Conservation (phyloP, 2,888 invertebrate species). For the Caenorhabditis sp. region DNA sequence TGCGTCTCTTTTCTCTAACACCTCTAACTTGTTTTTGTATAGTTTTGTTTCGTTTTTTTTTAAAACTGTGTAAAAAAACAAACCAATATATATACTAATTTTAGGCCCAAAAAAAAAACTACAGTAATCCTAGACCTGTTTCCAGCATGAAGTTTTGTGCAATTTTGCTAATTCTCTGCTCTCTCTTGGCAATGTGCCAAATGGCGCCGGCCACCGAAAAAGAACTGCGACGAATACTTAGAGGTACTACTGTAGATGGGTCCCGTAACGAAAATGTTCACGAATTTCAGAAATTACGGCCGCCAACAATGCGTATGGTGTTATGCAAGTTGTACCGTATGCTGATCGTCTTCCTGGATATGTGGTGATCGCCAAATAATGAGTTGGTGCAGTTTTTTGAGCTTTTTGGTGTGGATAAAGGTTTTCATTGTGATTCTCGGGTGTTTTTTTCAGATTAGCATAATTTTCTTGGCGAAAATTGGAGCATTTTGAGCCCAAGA, state of each 20-base stretch:
- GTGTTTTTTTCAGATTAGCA: no score
- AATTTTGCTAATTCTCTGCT: not conserved
- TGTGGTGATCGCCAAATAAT: conserved; percentile 26
- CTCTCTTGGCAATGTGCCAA: not conserved
- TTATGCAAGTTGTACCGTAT: conserved; percentile 37
- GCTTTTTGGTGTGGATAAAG: not conserved
- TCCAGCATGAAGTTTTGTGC: no score
- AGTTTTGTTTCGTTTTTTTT: no score
- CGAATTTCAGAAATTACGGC: conserved; percentile 31
- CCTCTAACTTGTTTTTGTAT: no score
- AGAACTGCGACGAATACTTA: not conserved
- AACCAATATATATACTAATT: no score
- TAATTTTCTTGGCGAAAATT: not conserved
- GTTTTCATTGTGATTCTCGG: not conserved
- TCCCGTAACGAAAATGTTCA: not conserved
- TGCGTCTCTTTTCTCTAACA: no score
- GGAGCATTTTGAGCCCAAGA: not conserved
- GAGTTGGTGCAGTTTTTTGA: not conserved
- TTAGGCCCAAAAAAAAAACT: no score
- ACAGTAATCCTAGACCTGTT: no score
- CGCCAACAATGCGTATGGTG: conserved; percentile 39
- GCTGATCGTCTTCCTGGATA: conserved; percentile 42
- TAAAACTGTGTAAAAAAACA: no score
- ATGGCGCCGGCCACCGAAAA: not conserved
- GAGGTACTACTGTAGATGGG: not conserved